Conservation (phyloP, 1,140 invertebrate species). For the Leptinotarsa defecta region DNA sequence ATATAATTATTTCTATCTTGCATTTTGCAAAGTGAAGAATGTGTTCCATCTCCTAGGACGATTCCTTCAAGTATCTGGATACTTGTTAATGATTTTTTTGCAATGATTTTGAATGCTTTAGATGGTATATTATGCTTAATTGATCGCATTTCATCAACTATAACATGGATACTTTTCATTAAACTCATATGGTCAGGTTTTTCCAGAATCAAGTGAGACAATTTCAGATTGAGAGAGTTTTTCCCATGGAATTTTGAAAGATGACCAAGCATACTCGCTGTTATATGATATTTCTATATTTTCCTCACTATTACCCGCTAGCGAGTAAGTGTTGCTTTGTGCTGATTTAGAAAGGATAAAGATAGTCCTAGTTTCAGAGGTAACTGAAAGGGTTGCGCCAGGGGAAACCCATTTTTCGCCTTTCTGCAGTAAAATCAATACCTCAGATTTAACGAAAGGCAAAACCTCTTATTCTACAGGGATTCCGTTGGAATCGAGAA, state of each 20-base stretch:
- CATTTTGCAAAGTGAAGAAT: not conserved
- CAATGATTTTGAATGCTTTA: not conserved
- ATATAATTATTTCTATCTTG: not conserved
- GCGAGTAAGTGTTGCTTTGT: too few species aligned
- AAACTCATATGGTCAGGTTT: not conserved
- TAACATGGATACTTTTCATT: not conserved
- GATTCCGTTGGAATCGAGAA: too few species aligned
- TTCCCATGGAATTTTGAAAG: not conserved
- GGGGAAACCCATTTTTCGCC: too few species aligned
- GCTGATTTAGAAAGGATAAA: too few species aligned
- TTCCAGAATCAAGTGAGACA: not conserved
- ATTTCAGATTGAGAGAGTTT: not conserved
- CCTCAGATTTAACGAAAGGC: too few species aligned
- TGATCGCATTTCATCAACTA: not conserved
- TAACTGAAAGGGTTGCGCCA: too few species aligned
- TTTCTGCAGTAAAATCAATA: too few species aligned
- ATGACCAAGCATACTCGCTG: not conserved
- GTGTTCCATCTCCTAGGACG: not conserved
- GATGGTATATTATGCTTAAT: not conserved
- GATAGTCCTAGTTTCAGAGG: too few species aligned
- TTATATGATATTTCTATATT: too few species aligned
- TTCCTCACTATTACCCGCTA: too few species aligned
- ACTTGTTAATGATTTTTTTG: not conserved
- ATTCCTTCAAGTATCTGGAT: not conserved
- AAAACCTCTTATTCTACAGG: too few species aligned